Evolutionary conservation across 1,140 invertebrate species (phyloP).

Genomic region (Hetaerina americana): DNA sequence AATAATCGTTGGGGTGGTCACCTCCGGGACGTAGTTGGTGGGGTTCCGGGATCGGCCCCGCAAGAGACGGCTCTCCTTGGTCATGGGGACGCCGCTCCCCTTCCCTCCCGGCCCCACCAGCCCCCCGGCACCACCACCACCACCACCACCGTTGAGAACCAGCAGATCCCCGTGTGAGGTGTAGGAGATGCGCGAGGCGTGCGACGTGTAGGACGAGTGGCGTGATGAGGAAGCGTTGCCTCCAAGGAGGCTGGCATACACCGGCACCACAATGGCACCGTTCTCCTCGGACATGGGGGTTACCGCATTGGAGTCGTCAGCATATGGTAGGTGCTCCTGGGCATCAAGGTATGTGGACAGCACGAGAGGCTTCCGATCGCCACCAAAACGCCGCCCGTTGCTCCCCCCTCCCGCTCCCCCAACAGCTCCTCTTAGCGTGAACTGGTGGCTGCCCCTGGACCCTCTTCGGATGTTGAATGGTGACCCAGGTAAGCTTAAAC

Average conservation of each 20-base stretch:
- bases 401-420: slow-evolving; percentile 40
- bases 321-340: slow-evolving; percentile 91
- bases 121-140: slow-evolving; percentile 39
- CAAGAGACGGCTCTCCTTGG: slow-evolving; percentile 65
- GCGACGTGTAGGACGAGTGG: slow-evolving; percentile 88
- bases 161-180: slow-evolving; percentile 84
- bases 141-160: not conserved
- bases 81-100: slow-evolving; percentile 47
- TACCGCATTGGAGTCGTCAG: slow-evolving; percentile 93
- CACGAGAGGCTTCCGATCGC: slow-evolving; percentile 85
- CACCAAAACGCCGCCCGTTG: slow-evolving; percentile 45
- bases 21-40: slow-evolving; percentile 24
- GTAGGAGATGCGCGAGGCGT: slow-evolving; percentile 81
- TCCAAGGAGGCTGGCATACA: slow-evolving; percentile 60
- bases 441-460: slow-evolving; percentile 82
- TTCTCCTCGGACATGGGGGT: slow-evolving; percentile 97
- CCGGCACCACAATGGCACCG: slow-evolving; percentile 82
- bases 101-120: slow-evolving; percentile 20
- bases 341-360: slow-evolving; percentile 89
- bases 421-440: slow-evolving; percentile 49
- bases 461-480: slow-evolving; percentile 84
- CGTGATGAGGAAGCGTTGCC: slow-evolving; percentile 38
- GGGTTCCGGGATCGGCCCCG: slow-evolving; percentile 43
- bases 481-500: slow-evolving; percentile 89
- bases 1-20: slow-evolving; percentile 15